Base-by-base conservation (phyloP, 2,113 vertebrate genomes). In the Capra hircus region DNA sequence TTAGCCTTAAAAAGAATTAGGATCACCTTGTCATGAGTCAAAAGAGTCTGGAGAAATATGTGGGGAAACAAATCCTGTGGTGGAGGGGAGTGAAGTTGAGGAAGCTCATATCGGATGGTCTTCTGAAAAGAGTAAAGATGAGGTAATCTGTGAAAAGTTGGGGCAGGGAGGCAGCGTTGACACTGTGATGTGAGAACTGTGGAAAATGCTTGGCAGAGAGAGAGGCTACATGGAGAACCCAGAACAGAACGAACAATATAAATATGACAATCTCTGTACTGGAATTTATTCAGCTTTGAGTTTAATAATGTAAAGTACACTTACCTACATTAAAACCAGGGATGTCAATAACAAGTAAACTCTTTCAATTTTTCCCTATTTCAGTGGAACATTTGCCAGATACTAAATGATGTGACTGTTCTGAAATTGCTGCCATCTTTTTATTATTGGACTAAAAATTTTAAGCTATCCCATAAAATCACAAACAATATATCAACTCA, bases 391-490 rank as follows among this genome's bases (percentile, higher is more conserved):
- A 89, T 33, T 45, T 80, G 21, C n/a, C 64, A 89, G 57, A 89
- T 81, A 89, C 59, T 81, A 91, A 92, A 90, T 80, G 80, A 97
- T 86, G 17, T 94, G 96, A 92, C 15, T 60, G 25, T 83, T 96
- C 74, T 71, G 55, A 94, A 97, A 88, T 48, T 92, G 12, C 16
- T 96, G 71, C 30, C 80, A 95, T 89, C 17, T 45, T 67, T 95
- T 52, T 92, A 86, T 57, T 90, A 92, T 17, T 92, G 36, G 85
- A 92, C 91, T 89, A 95, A 91, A 95, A 82, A 36, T 84, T 81
- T 86, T 59, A 89, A 97, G 33, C 62, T 95, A 90, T 71, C 78
- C 43, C 36, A 90, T 94, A 94, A 98, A 93, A 60, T 94, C 80
- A 90, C 71, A 93, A 93, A 94, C 43, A 88, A 74, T 52, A 59